Evolutionary conservation across 2,888 invertebrate species (phyloP).

Genomic region (Camponotus fellah): DNA sequence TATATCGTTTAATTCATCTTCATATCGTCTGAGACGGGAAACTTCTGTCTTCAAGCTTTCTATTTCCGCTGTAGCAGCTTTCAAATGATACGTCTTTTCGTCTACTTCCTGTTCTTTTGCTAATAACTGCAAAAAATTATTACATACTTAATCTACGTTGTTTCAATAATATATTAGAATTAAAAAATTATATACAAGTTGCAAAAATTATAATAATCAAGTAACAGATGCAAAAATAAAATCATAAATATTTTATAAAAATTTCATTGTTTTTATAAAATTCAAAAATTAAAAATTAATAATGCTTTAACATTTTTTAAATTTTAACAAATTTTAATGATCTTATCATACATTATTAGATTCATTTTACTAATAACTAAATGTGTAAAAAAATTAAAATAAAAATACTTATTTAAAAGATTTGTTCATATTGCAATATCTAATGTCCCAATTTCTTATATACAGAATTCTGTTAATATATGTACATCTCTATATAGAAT

Average conservation of each 20-base stretch:
- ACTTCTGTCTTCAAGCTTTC: constrained; percentile 89
- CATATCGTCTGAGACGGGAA: constrained; percentile 88
- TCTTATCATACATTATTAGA: not conserved
- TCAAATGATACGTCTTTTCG: constrained; percentile 88
- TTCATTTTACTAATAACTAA: not conserved
- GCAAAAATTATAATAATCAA: not conserved
- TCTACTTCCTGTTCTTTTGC: constrained; percentile 88
- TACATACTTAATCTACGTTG: constrained; percentile 13
- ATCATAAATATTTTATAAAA: not conserved
- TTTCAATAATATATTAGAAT: not conserved
- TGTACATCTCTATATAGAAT: constrained; percentile 7
- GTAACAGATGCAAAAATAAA: not conserved
- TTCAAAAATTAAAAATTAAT: not conserved
- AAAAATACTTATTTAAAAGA: not conserved
- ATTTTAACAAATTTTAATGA: not conserved
- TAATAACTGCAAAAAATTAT: constrained; percentile 81
- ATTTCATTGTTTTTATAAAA: not conserved
- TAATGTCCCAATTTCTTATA: not conserved
- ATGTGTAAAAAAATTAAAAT: not conserved
- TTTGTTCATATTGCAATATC: not conserved
- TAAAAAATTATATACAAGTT: not conserved
- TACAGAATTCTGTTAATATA: constrained; percentile 16
- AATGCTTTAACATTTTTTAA: not conserved
- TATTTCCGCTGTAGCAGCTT: constrained; percentile 88
- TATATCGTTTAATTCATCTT: constrained; percentile 90